These are phyloP conservation scores for Egretta garzetta DNA, from an alignment of 2,113 vertebrate species.

Conservation along the genomic window DNA sequence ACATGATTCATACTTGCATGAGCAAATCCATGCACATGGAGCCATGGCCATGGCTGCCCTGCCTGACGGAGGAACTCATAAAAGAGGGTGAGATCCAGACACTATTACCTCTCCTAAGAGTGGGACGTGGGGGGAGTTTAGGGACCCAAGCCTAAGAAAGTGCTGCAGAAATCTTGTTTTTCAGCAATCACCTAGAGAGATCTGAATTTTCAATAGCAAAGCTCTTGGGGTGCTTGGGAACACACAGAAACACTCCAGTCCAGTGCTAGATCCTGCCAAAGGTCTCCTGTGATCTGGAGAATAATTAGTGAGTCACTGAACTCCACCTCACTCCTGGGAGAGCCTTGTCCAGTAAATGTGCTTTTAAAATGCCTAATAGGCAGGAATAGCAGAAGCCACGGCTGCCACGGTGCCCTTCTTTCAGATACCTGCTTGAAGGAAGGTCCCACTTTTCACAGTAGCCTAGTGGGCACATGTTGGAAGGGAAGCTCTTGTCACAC, in stretches of 20 bases:
- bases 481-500: background rate
- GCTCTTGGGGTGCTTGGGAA: background rate
- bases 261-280: background rate
- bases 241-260: background rate
- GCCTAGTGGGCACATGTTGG: background rate
- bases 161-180: background rate
- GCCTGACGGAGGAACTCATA: background rate
- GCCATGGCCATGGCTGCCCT: background rate
- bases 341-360: background rate
- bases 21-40: background rate
- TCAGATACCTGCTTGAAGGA: background rate
- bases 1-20: background rate
- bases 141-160: background rate
- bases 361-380: background rate
- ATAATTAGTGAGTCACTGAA: background rate
- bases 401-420: background rate
- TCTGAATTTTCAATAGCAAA: background rate
- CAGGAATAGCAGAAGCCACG: background rate
- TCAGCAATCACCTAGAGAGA: background rate
- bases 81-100: background rate
- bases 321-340: background rate
- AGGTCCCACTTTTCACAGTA: background rate
- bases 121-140: background rate
- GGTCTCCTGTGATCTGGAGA: background rate
- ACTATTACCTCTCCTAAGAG: background rate